phyloP scores from a whole-genome alignment of 1,140 invertebrate genomes.

The Papilio polytes region DNA sequence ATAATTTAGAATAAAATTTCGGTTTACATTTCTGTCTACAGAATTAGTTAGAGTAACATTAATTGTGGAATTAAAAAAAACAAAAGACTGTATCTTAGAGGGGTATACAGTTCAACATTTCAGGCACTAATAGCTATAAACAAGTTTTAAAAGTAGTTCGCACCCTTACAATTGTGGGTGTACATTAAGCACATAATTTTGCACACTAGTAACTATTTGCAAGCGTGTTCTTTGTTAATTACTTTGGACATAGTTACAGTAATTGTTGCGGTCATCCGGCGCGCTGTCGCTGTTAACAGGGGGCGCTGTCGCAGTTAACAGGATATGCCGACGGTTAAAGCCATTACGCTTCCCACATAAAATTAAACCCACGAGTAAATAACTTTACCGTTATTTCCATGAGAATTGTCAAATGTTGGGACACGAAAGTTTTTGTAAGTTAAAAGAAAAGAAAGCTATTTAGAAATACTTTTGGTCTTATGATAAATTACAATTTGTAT shows the following conservation, averaged over 20 bases:
- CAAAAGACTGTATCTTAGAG: too few relatives aligned
- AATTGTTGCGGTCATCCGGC: conserved; percentile 18
- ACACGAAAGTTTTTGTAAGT: not conserved
- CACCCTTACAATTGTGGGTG: not conserved
- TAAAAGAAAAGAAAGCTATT: not conserved
- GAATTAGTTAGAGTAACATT: too few relatives aligned
- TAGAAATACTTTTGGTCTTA: not conserved
- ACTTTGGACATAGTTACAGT: conserved; percentile 9
- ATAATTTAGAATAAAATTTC: too few relatives aligned
- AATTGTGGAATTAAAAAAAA: too few relatives aligned
- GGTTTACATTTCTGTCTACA: too few relatives aligned
- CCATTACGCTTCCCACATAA: conserved; percentile 1
- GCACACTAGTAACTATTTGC: conserved; percentile 6
- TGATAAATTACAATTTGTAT: not conserved
- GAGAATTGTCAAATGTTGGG: not conserved
- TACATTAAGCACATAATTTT: conserved; percentile 17
- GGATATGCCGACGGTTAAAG: conserved; percentile 17
- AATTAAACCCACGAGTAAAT: conserved; percentile 16
- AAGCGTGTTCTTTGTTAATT: conserved; percentile 21
- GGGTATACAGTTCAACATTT: too few relatives aligned
- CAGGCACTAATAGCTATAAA: not conserved
- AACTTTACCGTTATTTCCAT: conserved; percentile 2
- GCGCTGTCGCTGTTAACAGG: conserved; percentile 15
- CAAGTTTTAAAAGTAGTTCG: not conserved
- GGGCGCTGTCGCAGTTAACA: conserved; percentile 11